Evolutionary conservation across 2,113 vertebrate species (phyloP), one percentile per base, ranked within the genome.

Genomic region (Macrotus californicus): DNA sequence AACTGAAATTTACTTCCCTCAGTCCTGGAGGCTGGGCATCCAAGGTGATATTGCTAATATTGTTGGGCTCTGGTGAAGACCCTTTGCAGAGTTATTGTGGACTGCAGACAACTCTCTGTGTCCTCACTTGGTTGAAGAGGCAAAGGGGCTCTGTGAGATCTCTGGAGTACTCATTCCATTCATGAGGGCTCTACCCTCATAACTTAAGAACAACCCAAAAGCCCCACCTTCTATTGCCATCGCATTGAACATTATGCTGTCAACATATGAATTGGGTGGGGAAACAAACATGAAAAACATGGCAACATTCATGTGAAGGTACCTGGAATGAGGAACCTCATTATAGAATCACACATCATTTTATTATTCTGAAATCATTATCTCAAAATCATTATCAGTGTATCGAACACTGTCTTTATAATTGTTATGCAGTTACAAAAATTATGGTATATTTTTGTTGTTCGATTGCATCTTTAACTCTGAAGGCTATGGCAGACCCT

Each of bases 291-390:
- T 76, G 92, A 15, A 59, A 59, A 39, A 10, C 5, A 39, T 39
- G 56, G 13, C 18, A 56, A 54, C 3, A 34, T 56, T 75, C 22
- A 50, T 46, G 1, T 64, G 52, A 66, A 88, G 34, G 50, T 82
- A 12, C 9, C 34, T 90, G 2, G 5, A 89, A 31, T 22, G 10
- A 48, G n/a, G 11, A 61, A 67, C 1, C 13, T 82, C 19, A 83
- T n/a, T 81, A 39, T 21, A 79, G 9, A 43, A 31, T 72, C 31
- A 19, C 16, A 19, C 5, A 61, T 52, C 6, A 22, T 52, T 92
- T 86, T 95, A 34, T 89, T 67, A 82, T 86, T 85, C 12, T 85
- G 39, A 96, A 89, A 82, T 82, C 4, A 84, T 59, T 48, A 73
- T 9, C 16, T 87, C 70, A 70, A 88, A 56, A 0, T 1, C 12